These are phyloP conservation scores for Siphamia tubifer DNA, from an alignment of 2,113 vertebrate genomes.

Conservation along the genomic window DNA sequence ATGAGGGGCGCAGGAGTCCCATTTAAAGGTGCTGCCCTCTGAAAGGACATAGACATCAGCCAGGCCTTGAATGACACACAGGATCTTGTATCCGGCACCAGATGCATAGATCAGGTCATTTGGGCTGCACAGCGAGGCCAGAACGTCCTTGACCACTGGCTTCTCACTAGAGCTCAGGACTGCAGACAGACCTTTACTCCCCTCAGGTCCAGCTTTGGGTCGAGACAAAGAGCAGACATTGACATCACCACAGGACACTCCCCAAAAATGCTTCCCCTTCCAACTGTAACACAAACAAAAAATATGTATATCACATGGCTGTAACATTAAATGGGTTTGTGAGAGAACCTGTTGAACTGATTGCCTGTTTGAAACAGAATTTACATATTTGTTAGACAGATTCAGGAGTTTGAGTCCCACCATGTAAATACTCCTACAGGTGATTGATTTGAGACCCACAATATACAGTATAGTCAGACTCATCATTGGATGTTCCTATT, in stretches of 20 bases:
- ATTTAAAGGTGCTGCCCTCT: slow-evolving; percentile 82
- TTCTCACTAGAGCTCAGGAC: slow-evolving; percentile 83
- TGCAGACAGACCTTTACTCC: slow-evolving; percentile 38
- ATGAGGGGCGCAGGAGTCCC: slow-evolving; percentile 83
- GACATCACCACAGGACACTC: slow-evolving; percentile 63
- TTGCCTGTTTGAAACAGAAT: too few relatives aligned
- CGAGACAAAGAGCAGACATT: slow-evolving; percentile 65
- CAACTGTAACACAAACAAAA: slow-evolving; percentile 65
- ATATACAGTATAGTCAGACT: neutral
- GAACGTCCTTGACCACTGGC: slow-evolving; percentile 59
- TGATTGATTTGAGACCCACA: neutral
- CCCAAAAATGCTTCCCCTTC: slow-evolving; percentile 82
- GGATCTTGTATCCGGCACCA: slow-evolving; percentile 82
- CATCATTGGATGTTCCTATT: neutral
- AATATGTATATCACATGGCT: too few relatives aligned
- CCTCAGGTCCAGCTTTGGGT: slow-evolving; percentile 1
- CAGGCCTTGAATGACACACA: slow-evolving; percentile 81
- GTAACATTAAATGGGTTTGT: too few relatives aligned
- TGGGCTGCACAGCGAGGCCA: slow-evolving; percentile 61
- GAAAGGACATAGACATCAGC: slow-evolving; percentile 80
- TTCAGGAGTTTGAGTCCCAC: neutral
- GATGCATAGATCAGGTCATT: slow-evolving; percentile 74
- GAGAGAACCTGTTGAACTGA: too few relatives aligned
- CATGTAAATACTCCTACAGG: neutral
- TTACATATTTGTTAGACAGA: neutral